Evolutionary conservation across 2,797 vertebrate species (phyloP).

Genomic region (Gambelia wislizenii): DNA sequence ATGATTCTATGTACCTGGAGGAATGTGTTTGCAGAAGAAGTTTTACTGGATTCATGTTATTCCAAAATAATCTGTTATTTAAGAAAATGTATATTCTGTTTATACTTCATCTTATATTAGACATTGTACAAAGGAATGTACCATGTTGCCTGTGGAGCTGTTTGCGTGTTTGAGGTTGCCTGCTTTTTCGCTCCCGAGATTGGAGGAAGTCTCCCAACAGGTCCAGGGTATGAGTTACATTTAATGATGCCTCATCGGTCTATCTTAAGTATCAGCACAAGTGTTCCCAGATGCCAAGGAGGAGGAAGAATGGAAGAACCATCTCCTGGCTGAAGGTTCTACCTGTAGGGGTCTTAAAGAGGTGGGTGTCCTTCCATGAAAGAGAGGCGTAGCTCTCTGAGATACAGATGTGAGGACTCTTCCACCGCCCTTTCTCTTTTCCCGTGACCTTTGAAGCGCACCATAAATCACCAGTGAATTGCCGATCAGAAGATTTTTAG

Average conservation of each 20-base stretch:
- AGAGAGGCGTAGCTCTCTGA: constrained; percentile 50
- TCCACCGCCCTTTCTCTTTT: constrained; percentile 14
- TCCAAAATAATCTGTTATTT: too few relatives aligned
- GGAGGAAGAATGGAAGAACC: background rate
- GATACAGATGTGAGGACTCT: constrained; percentile 58
- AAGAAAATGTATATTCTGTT: too few relatives aligned
- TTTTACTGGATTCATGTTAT: too few relatives aligned
- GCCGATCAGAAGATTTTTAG: constrained; percentile 23
- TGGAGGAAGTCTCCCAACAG: rapidly evolving
- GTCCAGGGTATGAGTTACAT: constrained; percentile 34
- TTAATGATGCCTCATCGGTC: constrained; percentile 21
- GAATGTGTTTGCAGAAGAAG: too few relatives aligned
- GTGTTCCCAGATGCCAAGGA: constrained; percentile 59
- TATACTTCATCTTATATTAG: too few relatives aligned
- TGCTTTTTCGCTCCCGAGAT: too few relatives aligned
- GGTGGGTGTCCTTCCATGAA: constrained; percentile 34
- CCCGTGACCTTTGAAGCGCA: constrained; percentile 38
- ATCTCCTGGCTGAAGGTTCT: constrained; percentile 27
- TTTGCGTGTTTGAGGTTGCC: too few relatives aligned
- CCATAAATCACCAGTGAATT: constrained; percentile 61
- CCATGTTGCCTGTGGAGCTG: too few relatives aligned
- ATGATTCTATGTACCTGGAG: too few relatives aligned
- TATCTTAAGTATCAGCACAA: constrained; percentile 37
- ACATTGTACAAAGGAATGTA: too few relatives aligned
- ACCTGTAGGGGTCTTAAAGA: constrained; percentile 48